These are phyloP conservation scores for Diachasmimorpha longicaudata DNA, from an alignment of 1,140 invertebrate species.

Conservation along the genomic window DNA sequence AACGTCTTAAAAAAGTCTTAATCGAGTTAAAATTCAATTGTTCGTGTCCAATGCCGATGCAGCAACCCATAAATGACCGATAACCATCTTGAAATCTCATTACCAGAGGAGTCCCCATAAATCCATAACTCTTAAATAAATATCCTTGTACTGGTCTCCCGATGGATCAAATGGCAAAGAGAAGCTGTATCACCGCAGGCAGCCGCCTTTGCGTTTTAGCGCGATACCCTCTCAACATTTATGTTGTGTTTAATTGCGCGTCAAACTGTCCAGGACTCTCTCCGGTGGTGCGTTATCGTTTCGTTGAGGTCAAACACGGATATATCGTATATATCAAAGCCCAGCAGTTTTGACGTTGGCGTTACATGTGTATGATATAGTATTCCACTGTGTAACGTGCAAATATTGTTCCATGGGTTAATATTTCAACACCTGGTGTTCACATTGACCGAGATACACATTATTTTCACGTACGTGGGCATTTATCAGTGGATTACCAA, in stretches of 20 bases:
- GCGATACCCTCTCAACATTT: neutral
- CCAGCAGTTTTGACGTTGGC: neutral
- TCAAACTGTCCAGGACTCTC: slow-evolving; percentile 1
- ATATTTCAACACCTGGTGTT: slow-evolving; percentile 9
- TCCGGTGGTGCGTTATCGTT: neutral
- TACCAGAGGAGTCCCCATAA: neutral
- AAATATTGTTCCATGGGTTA: slow-evolving; percentile 7
- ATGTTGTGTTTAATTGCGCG: slow-evolving; percentile 8
- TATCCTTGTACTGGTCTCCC: neutral
- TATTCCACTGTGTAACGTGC: neutral
- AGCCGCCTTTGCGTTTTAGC: neutral
- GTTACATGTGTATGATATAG: neutral
- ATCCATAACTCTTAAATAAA: neutral
- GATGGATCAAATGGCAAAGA: neutral
- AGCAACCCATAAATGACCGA: neutral
- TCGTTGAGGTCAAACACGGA: slow-evolving; percentile 6
- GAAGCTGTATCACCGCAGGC: neutral
- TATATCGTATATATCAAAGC: slow-evolving; percentile 1
- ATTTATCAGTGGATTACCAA: neutral
- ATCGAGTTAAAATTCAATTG: no score
- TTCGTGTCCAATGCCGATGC: no score
- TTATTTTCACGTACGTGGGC: neutral
- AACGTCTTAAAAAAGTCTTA: no score
- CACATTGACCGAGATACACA: neutral
- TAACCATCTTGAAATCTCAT: neutral